Evolutionary conservation across 2,888 invertebrate species (phyloP).

Genomic region (Cactoblastis cactorum): DNA sequence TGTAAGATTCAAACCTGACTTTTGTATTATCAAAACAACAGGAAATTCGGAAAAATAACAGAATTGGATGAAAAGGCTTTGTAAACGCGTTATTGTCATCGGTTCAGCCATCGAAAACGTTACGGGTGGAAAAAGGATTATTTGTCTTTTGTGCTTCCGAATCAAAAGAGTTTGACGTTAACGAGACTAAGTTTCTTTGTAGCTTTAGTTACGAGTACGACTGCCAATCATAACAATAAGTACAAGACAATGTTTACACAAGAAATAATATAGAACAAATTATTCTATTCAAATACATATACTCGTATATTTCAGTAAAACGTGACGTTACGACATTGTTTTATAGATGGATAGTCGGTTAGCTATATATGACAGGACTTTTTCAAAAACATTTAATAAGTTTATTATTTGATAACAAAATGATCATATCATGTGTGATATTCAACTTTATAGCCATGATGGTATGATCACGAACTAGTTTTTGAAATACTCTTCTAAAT

Average conservation of each 20-base stretch:
- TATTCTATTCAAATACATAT: no score
- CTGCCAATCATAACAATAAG: background rate
- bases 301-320: no score
- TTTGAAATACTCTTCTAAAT: no score
- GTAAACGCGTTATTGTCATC: background rate
- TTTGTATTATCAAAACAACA: background rate
- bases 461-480: no score
- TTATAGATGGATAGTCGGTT: no score
- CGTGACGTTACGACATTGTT: no score
- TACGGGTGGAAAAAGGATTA: background rate
- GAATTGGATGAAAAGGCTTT: background rate
- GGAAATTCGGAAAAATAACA: background rate
- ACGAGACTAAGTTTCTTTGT: conserved; percentile 3
- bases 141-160: background rate
- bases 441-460: no score
- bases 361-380: no score
- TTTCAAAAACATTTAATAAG: no score
- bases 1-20: no score
- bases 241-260: background rate
- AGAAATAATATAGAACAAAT: background rate
- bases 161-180: conserved; percentile 2
- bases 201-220: conserved; percentile 1
- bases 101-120: background rate
- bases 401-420: no score
- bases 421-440: no score